Evolutionary conservation across 2,113 vertebrate species (phyloP).

Genomic region (Petroica traversi): DNA sequence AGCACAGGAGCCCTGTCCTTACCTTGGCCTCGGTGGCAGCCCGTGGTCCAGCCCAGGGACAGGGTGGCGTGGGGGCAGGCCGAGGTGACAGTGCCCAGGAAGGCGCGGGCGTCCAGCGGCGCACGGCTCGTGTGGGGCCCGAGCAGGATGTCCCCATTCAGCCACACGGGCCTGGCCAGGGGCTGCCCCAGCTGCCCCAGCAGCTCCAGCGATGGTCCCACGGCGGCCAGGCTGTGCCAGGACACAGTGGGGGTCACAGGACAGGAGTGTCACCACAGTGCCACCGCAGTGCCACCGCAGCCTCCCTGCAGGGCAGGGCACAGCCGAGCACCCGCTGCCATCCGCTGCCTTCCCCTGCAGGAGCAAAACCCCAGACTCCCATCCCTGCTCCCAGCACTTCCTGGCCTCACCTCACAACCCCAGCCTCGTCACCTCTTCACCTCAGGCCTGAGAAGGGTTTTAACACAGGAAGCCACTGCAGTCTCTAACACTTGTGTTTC

Average conservation of each 20-base stretch:
- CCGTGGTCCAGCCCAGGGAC: background rate
- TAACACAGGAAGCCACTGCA: background rate
- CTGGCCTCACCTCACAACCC: accelerated
- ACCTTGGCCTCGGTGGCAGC: background rate
- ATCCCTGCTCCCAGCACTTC: background rate
- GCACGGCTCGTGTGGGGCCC: accelerated
- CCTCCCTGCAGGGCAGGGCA: too few species aligned
- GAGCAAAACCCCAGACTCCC: accelerated
- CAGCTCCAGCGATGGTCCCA: background rate
- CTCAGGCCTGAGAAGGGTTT: background rate
- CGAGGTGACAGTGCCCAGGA: accelerated
- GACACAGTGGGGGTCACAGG: background rate
- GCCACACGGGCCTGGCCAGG: background rate
- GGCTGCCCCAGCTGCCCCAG: background rate
- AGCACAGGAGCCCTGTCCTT: background rate
- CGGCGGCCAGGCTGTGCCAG: background rate
- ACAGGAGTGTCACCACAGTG: background rate
- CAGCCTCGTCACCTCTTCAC: accelerated
- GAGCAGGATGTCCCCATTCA: background rate
- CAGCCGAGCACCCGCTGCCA: background rate
- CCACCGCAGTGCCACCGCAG: accelerated
- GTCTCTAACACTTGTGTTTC: background rate
- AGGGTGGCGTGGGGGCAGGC: background rate
- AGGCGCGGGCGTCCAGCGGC: background rate
- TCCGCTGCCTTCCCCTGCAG: background rate